Base-by-base conservation (phyloP, 2,888 invertebrate species). In the Netelia melanura region DNA sequence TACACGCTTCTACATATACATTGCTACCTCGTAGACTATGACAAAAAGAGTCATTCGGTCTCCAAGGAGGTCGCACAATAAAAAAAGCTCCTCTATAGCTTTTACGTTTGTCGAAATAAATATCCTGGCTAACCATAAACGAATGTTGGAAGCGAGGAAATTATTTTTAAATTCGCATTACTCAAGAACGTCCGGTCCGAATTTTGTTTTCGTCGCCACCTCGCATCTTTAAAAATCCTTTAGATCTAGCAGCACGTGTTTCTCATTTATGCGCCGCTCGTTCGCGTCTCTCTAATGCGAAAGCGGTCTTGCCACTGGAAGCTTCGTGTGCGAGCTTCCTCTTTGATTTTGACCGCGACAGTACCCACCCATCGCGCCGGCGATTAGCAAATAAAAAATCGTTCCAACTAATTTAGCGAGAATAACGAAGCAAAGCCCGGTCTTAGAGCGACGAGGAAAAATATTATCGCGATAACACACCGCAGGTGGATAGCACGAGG, bases 121-220 rank as follows among this genome's bases (percentile, higher is more conserved):
- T 38, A 38, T 38, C 38, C 38, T 38, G 6, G 38, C 38, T 38
- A 38, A 38, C 38, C 38, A 38, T 6, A 38, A 38, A 38, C 38
- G 38, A 38, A 48, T 48, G 10, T 1, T 11, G 10, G 48, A 48
- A 48, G 43, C 10, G 43, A 14, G 21, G 23, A 3, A 65, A 61
- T 64, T 79, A 78, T 81, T 82, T 54, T 79, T 82, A 81, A 70
- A 62, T 81, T 64, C 52, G 52, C n/a, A 78, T 72, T 43, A 43
- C 17, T 79, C 44, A 54, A 62, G 56, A 38, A 52, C 78, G 8
- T 85, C 81, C 81, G 84, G 70, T 43, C 56, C 1, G 10, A 10
- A 11, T 25, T 52, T 56, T 25, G 54, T 17, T 62, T 71, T 77
- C 9, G 58, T 21, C 30, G 61, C 58, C 68, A 5, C 58, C 58